Percentiles rank a stretch among this genome's conserved stretches.
Conservation (phyloP, 2,888 invertebrate genomes). For the Tholera decimalis region DNA sequence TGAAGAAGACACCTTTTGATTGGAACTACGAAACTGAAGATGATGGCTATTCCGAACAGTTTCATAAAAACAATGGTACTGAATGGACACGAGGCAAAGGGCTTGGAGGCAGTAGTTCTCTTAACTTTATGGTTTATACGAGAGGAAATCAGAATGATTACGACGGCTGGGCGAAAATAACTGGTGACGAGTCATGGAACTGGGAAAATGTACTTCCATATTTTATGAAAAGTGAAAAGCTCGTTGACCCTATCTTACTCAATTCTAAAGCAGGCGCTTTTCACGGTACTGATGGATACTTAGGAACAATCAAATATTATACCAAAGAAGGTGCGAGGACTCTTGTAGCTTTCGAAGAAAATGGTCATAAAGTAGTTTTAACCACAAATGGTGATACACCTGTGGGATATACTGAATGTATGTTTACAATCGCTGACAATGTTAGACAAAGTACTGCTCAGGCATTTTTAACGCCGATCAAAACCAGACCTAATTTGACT, state of each 20-base stretch:
- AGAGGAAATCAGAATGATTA: conserved; percentile 76
- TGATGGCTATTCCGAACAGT: conserved; percentile 68
- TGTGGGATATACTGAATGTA: conserved; percentile 83
- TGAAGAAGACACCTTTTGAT: conserved; percentile 48
- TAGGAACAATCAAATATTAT: conserved; percentile 75
- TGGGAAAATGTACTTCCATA: conserved; percentile 86
- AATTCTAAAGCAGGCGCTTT: conserved; percentile 54
- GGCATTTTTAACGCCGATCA: conserved; percentile 81
- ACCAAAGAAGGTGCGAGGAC: conserved; percentile 57
- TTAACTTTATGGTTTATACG: conserved; percentile 89
- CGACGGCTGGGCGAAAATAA: conserved; percentile 86
- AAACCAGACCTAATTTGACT: conserved; percentile 73
- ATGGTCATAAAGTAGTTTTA: conserved; percentile 78
- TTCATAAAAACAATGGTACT: conserved; percentile 36
- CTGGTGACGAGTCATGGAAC: conserved; percentile 89
- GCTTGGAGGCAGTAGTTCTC: conserved; percentile 89
- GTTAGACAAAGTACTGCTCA: conserved; percentile 85
- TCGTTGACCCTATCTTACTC: conserved; percentile 58
- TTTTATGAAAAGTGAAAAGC: conserved; percentile 86
- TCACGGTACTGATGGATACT: conserved; percentile 80
- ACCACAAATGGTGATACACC: conserved; percentile 78
- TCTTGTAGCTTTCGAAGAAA: conserved; percentile 78
- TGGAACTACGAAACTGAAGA: conserved; percentile 79
- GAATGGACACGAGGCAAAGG: conserved; percentile 90
- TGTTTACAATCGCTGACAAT: conserved; percentile 83